Base-by-base conservation (phyloP, 1,140 invertebrate genomes). In the Leptestheria dahalacensis region DNA sequence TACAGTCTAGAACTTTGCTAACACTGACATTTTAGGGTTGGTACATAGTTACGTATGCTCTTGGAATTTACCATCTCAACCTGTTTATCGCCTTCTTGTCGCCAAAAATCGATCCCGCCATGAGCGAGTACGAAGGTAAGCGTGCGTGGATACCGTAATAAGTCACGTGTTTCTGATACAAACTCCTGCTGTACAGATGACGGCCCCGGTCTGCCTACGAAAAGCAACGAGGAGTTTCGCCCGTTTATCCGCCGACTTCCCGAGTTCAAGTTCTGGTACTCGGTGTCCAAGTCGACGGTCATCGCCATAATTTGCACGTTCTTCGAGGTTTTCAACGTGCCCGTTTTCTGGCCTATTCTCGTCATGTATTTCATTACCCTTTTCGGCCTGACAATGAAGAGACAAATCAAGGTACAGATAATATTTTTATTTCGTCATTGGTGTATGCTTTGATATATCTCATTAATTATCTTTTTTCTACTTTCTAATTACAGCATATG, bases 231-330 rank as follows among this genome's bases (percentile, higher is more conserved):
- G 76, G 97, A 99, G 74, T 99, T 99, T 71, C 81, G 92, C 66
- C 97, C 97, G 49, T 99, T 99, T 70, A 98, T 99, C 70, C 78
- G 96, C 65, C 80, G 96, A 67, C 76, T 99, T 69, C 95, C 96
- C 28, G 97, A 99, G 78, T 99, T 99, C 71, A 99, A 99, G 76
- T 99, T 99, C 75, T 99, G 97, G 97, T 85, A 97, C 68, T 95
- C 92, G 65, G 87, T 96, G 51, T 86, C 88, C 46, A 97, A 94
- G 71, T 94, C 94, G 52, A 95, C 94, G n/a, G 55, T 91, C 1
- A 79, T 99, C 65, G 91, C 86, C 26, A 79, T 94, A 66, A 76
- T 85, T 63, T 97, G 91, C 74, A 99, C 97, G 55, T 91, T 96
- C 71, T 97, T 99, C 73, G 92, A 98, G 68, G 86, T 87, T 64